Evolutionary conservation across 2,888 invertebrate genomes (phyloP).

Genomic region (Chloromyia formosa): DNA sequence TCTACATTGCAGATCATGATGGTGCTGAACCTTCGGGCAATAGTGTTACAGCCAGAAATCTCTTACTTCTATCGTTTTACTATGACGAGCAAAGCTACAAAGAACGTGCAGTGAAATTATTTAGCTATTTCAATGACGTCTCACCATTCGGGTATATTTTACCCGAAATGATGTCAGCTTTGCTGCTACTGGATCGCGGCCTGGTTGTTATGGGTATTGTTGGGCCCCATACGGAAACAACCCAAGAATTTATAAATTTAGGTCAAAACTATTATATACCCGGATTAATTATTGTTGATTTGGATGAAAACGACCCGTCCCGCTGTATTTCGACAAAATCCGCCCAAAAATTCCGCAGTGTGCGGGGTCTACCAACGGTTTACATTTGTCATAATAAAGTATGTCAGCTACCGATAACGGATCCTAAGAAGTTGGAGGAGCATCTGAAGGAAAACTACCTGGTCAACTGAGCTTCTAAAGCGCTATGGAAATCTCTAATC

Average conservation of each 20-base stretch:
- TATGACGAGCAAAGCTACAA: constrained; percentile 63
- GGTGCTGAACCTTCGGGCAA: constrained; percentile 95
- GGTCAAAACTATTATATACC: constrained; percentile 62
- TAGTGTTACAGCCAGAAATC: constrained; percentile 84
- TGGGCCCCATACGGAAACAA: constrained; percentile 59
- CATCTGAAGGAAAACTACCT: constrained; percentile 58
- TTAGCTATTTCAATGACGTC: constrained; percentile 58
- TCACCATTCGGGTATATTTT: constrained; percentile 60
- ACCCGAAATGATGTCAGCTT: constrained; percentile 63
- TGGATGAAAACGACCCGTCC: constrained; percentile 54
- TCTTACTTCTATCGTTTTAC: constrained; percentile 78
- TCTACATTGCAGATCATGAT: constrained; percentile 78
- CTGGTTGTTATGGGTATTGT: constrained; percentile 62
- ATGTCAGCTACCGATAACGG: constrained; percentile 62
- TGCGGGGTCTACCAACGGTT: constrained; percentile 61
- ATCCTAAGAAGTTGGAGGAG: constrained; percentile 58
- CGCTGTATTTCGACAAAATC: constrained; percentile 57
- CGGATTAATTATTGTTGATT: constrained; percentile 61
- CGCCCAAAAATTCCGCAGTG: constrained; percentile 61
- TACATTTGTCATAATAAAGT: constrained; percentile 63
- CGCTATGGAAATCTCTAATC: constrained; percentile 13
- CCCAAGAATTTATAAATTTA: constrained; percentile 58
- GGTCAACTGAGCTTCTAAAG: constrained; percentile 4
- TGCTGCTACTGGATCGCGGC: constrained; percentile 59
- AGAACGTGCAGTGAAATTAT: constrained; percentile 55